Evolutionary conservation across 2,113 vertebrate genomes (phyloP).

Genomic region (Ptychochromis oligacanthus): DNA sequence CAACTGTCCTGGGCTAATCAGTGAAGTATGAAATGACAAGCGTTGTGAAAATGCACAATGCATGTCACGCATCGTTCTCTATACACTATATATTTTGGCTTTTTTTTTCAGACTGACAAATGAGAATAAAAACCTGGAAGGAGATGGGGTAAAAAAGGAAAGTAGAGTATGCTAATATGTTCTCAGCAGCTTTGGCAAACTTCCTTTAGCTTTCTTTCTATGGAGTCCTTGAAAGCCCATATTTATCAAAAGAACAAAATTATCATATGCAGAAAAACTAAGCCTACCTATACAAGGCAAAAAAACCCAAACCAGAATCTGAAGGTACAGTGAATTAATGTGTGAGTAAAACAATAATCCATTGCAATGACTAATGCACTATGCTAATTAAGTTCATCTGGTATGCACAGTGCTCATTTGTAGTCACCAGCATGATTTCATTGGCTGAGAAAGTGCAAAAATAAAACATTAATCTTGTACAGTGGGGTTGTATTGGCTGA

Average conservation of each 20-base stretch:
- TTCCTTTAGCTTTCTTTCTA: background rate
- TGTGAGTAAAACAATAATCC: background rate
- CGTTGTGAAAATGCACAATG: background rate
- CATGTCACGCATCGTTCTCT: background rate
- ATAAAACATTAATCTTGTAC: background rate
- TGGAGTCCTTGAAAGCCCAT: background rate
- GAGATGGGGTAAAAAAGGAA: slow-evolving; percentile 17
- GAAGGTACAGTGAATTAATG: slow-evolving; percentile 1
- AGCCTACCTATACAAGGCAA: background rate
- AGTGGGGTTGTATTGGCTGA: background rate
- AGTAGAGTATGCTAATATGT: slow-evolving; percentile 9
- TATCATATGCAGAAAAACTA: background rate
- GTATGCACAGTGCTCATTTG: background rate
- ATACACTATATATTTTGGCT: background rate
- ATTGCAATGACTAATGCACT: background rate
- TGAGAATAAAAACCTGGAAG: slow-evolving; percentile 17
- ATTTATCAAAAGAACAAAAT: background rate
- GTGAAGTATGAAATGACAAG: slow-evolving; percentile 34
- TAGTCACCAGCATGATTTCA: background rate
- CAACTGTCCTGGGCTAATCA: slow-evolving; percentile 39
- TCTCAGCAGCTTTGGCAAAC: background rate
- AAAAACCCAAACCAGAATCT: background rate
- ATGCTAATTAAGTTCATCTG: background rate
- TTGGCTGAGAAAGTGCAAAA: background rate
- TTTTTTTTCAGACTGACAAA: background rate